Conservation (phyloP, 2,797 vertebrate genomes). For the Muraenolepis orangiensis region DNA sequence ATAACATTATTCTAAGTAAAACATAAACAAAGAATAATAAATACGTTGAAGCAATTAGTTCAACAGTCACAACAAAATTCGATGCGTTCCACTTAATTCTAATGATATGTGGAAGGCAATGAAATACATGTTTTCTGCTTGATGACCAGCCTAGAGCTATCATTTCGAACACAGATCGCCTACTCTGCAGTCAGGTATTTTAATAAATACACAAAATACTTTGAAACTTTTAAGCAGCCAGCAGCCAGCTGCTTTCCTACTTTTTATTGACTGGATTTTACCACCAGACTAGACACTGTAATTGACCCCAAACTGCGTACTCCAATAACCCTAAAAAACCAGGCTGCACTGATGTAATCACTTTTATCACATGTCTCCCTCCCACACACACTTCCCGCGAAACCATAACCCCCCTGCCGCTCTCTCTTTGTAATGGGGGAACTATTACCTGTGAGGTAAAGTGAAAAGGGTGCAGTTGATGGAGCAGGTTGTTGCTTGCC, state of each 20-base stretch:
- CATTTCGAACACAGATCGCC: background rate
- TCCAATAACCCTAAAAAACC: background rate
- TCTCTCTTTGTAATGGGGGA: background rate
- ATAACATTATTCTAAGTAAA: no score
- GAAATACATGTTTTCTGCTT: background rate
- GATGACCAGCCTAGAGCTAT: background rate
- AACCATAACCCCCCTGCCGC: background rate
- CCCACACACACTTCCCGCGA: background rate
- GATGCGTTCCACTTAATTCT: background rate
- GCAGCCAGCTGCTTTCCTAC: background rate
- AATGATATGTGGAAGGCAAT: background rate
- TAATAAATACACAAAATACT: background rate
- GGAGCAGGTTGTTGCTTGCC: slow-evolving; percentile 34
- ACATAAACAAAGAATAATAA: no score
- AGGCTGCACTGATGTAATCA: background rate
- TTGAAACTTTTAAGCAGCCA: background rate
- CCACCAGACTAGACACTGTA: background rate
- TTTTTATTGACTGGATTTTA: background rate
- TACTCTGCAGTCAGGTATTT: background rate
- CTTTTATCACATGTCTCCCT: background rate
- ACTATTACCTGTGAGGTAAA: background rate
- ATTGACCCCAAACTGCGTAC: background rate
- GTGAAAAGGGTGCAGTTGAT: background rate
- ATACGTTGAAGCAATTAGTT: background rate
- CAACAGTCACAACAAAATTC: background rate